Base-by-base conservation (phyloP, 1,140 invertebrate genomes). In the Musca vetustissima region DNA sequence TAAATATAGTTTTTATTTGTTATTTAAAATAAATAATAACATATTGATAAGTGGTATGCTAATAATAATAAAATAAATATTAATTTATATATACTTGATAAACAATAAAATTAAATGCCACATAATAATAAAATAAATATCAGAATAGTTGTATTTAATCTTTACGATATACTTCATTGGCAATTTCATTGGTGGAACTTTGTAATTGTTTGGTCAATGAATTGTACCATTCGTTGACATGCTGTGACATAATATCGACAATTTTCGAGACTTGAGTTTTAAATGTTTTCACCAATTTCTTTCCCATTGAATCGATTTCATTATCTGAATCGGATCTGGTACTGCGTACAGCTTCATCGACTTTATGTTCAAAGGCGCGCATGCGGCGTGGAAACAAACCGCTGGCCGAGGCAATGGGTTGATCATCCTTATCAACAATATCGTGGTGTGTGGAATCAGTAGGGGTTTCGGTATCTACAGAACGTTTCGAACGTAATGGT, bases 201-300 rank as follows among this genome's bases (percentile, higher is more conserved):
- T 77, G 74, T 36, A 80, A 17, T 7, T 80, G 78, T 36, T 73
- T 77, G 0, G 78, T 65, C 36, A 80, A 32, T 14, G 78, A 80
- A 36, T 76, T 77, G 57, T 80, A 80, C 78, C 75, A 80, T 6
- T 80, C 78, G 64, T 71, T 73, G 66, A 80, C 78, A 25, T 80
- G 78, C 8, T 70, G 69, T 11, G 78, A 73, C 32, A 80, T 70
- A 22, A 80, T 78, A 69, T 71, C 73, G 15, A 80, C 72, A 14
- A 80, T 72, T 28, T 71, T 78, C 43, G 72, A 71, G 0, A 80
- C 75, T 66, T 76, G 78, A 2, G 73, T 69, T 47, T 78, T 80
- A 0, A 80, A 74, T 2, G 74, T 77, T 48, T 43, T 50, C 17
- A 69, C 14, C 17, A 65, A 25, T 24, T 50, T 52, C 1, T 52